Conservation (phyloP, 2,797 vertebrate genomes). For the Sebastes wilsoni region DNA sequence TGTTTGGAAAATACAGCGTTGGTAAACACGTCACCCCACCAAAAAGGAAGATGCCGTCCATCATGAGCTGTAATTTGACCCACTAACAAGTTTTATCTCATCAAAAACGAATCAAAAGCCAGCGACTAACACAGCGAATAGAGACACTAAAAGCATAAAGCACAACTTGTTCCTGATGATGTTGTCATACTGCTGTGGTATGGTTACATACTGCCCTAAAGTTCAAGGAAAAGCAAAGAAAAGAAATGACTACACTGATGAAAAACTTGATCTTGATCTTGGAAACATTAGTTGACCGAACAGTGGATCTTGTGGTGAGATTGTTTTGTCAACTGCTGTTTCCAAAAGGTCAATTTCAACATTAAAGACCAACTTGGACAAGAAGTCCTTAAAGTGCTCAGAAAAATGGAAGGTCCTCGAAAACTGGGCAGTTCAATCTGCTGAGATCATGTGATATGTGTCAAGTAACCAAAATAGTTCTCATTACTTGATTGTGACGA, state of each 20-base stretch:
- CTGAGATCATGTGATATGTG: neutral
- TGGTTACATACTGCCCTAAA: neutral
- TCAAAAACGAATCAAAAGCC: neutral
- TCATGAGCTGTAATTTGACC: neutral
- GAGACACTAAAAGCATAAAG: neutral
- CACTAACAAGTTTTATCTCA: neutral
- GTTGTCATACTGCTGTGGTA: neutral
- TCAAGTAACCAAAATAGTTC: neutral
- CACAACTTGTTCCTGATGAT: neutral
- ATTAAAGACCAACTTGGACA: neutral
- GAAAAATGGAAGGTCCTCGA: neutral
- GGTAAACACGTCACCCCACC: neutral
- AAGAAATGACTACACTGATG: neutral
- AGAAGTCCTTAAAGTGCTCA: neutral
- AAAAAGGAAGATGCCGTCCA: accelerated
- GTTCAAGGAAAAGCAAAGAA: neutral
- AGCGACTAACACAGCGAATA: neutral
- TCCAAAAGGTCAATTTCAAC: neutral
- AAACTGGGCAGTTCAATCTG: neutral
- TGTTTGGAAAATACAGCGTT: neutral
- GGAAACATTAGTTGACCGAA: neutral
- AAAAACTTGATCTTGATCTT: neutral
- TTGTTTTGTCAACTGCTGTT: too few relatives aligned
- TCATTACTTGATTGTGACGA: neutral
- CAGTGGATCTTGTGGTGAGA: neutral